Conservation (phyloP, 2,797 vertebrate genomes). For the Lagothrix lagotricha region DNA sequence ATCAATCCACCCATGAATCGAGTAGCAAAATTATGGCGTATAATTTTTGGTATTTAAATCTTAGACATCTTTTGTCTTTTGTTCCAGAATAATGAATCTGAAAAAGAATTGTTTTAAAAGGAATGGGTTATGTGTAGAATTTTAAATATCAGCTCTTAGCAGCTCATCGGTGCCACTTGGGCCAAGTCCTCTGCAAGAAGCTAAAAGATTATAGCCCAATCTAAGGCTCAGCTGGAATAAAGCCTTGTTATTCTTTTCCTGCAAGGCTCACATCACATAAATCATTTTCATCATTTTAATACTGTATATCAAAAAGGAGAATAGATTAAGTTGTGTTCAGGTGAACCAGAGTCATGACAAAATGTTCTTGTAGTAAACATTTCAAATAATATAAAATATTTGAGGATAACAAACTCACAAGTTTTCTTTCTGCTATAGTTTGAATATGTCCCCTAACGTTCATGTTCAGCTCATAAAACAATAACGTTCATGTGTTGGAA, state of each 20-base stretch:
- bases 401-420: background rate
- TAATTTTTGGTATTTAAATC: slow-evolving; percentile 63
- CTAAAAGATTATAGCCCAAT: slow-evolving; percentile 15
- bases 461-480: too few relatives aligned
- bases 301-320: background rate
- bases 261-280: background rate
- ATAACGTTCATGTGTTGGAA: background rate
- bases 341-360: background rate
- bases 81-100: slow-evolving; percentile 45
- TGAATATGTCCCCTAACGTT: background rate
- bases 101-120: slow-evolving; percentile 40
- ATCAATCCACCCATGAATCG: slow-evolving; percentile 60
- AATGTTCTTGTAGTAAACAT: slow-evolving; percentile 11
- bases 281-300: background rate
- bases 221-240: slow-evolving; percentile 34
- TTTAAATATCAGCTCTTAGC: slow-evolving; percentile 30
- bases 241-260: background rate
- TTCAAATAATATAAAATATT: slow-evolving; percentile 3
- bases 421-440: background rate
- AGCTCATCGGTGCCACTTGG: slow-evolving; percentile 5
- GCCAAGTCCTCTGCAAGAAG: slow-evolving; percentile 46
- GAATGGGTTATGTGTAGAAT: slow-evolving; percentile 29
- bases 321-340: background rate
- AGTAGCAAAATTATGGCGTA: slow-evolving; percentile 59
- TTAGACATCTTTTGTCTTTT: slow-evolving; percentile 56